Conservation (phyloP, 2,113 vertebrate genomes). For the Limanda limanda region DNA sequence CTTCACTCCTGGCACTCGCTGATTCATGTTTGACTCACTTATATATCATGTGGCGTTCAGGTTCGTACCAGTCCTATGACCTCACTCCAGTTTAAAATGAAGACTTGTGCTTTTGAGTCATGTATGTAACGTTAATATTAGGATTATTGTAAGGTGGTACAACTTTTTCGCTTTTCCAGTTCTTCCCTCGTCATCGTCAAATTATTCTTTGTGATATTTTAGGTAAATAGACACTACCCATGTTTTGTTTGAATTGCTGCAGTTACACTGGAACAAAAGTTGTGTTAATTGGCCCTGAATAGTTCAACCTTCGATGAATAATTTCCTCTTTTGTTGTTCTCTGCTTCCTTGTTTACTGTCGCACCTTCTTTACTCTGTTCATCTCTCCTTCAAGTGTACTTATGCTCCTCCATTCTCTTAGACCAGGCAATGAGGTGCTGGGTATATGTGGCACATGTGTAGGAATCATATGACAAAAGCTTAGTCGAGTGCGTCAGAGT, state of each 20-base stretch:
- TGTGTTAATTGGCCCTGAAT: conserved; percentile 12
- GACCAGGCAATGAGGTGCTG: conserved; percentile 42
- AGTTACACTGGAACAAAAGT: neutral
- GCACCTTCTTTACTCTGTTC: conserved; percentile 22
- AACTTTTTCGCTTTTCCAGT: neutral
- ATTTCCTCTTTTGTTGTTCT: conserved; percentile 24
- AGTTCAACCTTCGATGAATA: neutral
- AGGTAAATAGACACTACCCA: neutral
- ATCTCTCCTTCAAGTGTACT: conserved; percentile 69
- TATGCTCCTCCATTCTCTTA: conserved; percentile 35
- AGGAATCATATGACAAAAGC: conserved; percentile 17
- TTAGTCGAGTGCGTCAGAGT: neutral
- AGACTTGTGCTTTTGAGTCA: conserved; percentile 7
- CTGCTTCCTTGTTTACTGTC: neutral
- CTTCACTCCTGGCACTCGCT: neutral
- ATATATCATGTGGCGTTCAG: conserved; percentile 27
- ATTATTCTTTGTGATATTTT: neutral
- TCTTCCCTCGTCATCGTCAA: neutral
- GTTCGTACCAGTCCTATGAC: neutral
- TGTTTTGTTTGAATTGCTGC: neutral
- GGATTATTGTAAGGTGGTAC: neutral
- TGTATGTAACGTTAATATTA: neutral
- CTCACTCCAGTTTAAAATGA: conserved; percentile 9
- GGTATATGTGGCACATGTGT: conserved; percentile 13
- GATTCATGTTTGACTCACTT: conserved; percentile 10